phyloP scores from a whole-genome alignment of 2,113 vertebrate genomes.

The Apteryx mantelli region DNA sequence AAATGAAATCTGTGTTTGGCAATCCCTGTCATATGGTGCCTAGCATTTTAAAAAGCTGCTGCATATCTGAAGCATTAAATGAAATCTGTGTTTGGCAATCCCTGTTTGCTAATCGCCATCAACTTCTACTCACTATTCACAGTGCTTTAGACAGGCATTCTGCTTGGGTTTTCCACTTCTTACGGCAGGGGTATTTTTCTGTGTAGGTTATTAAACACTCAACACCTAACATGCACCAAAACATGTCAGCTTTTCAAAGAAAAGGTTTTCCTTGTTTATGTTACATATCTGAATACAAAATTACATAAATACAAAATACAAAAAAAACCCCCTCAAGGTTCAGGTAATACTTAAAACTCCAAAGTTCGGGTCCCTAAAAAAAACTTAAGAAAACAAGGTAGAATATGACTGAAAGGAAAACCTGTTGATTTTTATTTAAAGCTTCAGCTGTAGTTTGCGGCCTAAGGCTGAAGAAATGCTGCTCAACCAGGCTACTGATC shows the following conservation, averaged over 20 bases:
- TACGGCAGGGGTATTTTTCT: background rate
- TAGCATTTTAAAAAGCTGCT: background rate
- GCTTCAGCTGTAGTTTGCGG: background rate
- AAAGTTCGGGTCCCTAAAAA: background rate
- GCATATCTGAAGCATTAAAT: background rate
- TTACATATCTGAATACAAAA: background rate
- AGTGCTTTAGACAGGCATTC: background rate
- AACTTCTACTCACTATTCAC: background rate
- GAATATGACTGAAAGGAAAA: background rate
- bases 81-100: background rate
- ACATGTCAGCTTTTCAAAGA: background rate
- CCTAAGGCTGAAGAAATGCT: background rate
- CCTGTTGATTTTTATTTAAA: rapidly evolving
- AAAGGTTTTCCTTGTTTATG: background rate
- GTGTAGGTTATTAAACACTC: background rate
- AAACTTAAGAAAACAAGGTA: background rate
- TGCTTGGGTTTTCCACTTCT: background rate
- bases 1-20: background rate
- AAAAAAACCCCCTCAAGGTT: background rate
- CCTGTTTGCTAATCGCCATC: background rate
- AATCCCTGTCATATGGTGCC: background rate
- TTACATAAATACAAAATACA: background rate
- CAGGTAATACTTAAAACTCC: background rate
- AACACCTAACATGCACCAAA: background rate
- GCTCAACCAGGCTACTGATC: background rate